Conservation (phyloP, 2,797 vertebrate genomes). For the Kryptopterus vitreolus region DNA sequence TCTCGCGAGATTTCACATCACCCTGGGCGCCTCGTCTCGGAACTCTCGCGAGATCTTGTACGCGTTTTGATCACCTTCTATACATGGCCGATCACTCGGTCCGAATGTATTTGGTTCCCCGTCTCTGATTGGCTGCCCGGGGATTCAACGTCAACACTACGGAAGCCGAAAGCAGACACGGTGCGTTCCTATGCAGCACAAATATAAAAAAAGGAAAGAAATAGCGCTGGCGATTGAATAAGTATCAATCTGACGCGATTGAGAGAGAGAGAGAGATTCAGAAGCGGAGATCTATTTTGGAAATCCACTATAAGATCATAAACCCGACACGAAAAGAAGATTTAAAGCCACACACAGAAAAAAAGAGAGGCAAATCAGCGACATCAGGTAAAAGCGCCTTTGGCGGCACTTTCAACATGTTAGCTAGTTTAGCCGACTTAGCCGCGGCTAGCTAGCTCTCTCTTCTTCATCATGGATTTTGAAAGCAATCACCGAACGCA, state of each 20-base stretch:
- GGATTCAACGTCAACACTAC: constrained; percentile 58
- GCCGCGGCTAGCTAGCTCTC: constrained; percentile 58
- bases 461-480: constrained; percentile 9
- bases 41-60: neutral
- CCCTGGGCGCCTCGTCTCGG: neutral
- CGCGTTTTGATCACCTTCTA: neutral
- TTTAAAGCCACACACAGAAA: too few relatives aligned
- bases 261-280: neutral
- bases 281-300: neutral
- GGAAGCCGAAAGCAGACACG: constrained; percentile 70
- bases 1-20: too few relatives aligned
- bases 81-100: neutral
- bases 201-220: constrained; percentile 12
- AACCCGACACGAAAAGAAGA: neutral
- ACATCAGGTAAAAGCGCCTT: constrained; percentile 71
- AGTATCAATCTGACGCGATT: constrained; percentile 30
- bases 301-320: neutral
- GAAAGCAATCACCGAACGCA: constrained; percentile 18
- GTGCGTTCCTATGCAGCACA: constrained; percentile 39
- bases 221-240: constrained; percentile 41
- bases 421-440: constrained; percentile 33
- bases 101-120: neutral
- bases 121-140: neutral
- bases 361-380: constrained; percentile 50
- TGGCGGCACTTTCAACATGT: constrained; percentile 70